A percentile compares a stretch with the other conserved stretches of the same genome.
Conservation (phyloP, 2,888 invertebrate genomes). For the Tiliacea citrago region DNA sequence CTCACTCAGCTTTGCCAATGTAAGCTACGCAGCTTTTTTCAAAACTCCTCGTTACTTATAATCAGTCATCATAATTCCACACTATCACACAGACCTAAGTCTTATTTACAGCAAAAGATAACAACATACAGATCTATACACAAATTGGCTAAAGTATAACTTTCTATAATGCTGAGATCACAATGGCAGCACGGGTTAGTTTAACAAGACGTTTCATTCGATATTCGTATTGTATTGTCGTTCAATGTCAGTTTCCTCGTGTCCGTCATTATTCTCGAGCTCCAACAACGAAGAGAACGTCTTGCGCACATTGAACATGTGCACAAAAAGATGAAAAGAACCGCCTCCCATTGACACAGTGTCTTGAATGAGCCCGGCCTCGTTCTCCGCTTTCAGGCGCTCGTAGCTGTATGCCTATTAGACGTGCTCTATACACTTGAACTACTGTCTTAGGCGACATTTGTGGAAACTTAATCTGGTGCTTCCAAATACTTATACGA, state of each 20-base stretch:
- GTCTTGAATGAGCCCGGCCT: constrained; percentile 85
- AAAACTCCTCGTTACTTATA: constrained; percentile 26
- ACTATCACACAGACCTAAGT: constrained; percentile 16
- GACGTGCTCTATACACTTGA: constrained; percentile 71
- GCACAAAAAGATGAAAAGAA: constrained; percentile 82
- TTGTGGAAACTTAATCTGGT: constrained; percentile 62
- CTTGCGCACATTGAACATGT: constrained; percentile 74
- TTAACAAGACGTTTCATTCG: constrained; percentile 50
- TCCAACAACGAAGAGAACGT: constrained; percentile 67
- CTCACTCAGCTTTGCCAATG: constrained; percentile 37
- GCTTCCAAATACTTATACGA: constrained; percentile 48
- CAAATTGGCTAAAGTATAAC: constrained; percentile 34
- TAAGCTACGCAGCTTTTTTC: constrained; percentile 33
- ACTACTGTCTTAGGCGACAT: constrained; percentile 67
- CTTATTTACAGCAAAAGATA: constrained; percentile 20
- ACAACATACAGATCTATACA: constrained; percentile 33
- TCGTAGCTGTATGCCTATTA: constrained; percentile 76
- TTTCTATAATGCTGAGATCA: constrained; percentile 27
- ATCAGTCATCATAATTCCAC: constrained; percentile 20
- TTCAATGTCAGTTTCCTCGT: constrained; percentile 60
- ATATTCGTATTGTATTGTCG: constrained; percentile 58
- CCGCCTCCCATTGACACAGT: constrained; percentile 82
- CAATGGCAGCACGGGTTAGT: constrained; percentile 45
- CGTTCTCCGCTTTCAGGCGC: constrained; percentile 82
- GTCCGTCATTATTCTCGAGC: constrained; percentile 63